These are phyloP conservation scores for Sylvilagus floridanus DNA, from an alignment of 2,797 vertebrate genomes.

Conservation along the genomic window DNA sequence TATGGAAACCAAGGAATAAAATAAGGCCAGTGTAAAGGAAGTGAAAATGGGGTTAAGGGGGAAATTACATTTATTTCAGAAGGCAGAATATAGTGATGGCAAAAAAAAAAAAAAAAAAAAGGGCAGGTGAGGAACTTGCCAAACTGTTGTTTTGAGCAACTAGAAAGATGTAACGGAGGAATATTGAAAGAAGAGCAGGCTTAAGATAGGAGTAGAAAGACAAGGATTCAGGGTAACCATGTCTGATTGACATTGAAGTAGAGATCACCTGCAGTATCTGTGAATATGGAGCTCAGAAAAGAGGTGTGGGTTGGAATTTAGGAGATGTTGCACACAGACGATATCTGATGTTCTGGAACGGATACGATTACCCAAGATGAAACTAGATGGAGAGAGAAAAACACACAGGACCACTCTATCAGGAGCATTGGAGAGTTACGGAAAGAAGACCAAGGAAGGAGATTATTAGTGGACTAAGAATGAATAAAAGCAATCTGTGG, in stretches of 20 bases:
- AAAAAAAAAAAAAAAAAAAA: neutral
- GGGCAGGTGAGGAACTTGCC: neutral
- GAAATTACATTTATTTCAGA: slow-evolving; percentile 7
- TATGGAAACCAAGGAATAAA: neutral
- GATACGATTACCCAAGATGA: neutral
- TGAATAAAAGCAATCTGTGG: neutral
- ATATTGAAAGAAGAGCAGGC: neutral
- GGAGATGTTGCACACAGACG: neutral
- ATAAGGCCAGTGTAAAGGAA: neutral
- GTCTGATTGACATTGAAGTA: neutral
- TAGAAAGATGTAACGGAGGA: neutral
- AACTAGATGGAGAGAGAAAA: neutral
- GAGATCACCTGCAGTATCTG: neutral
- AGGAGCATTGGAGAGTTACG: neutral
- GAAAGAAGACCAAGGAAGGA: neutral
- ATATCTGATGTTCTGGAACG: neutral
- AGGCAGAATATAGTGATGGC: neutral
- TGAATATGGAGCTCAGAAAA: neutral
- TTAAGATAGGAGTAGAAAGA: neutral
- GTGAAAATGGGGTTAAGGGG: neutral
- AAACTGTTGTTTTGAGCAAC: neutral
- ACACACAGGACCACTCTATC: neutral
- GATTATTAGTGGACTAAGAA: neutral
- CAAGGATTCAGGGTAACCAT: neutral
- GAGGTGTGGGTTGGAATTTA: neutral